Evolutionary conservation across 2,888 invertebrate genomes (phyloP).

Genomic region (Athalia cordata): DNA sequence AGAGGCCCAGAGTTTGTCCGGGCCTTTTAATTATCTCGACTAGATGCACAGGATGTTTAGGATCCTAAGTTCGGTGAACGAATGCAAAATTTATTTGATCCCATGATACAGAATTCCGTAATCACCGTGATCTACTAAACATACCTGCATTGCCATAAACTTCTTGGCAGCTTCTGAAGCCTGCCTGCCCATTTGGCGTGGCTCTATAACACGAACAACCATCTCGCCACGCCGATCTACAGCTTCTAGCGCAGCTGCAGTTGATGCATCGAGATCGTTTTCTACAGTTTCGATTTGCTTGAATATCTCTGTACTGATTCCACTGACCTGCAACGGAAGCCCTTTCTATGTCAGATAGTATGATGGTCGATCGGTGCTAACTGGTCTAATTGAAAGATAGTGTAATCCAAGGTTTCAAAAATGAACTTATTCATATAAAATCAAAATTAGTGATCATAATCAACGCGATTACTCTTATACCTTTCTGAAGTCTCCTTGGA

Average conservation of each 20-base stretch:
- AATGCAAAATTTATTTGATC: too few relatives aligned
- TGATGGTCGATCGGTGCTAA: slow-evolving; percentile 16
- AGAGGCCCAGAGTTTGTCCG: slow-evolving; percentile 97
- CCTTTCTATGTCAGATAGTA: slow-evolving; percentile 58
- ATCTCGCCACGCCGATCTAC: slow-evolving; percentile 96
- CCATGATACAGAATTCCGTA: too few relatives aligned
- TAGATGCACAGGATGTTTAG: slow-evolving; percentile 88
- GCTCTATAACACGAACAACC: slow-evolving; percentile 93
- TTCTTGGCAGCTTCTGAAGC: slow-evolving; percentile 92
- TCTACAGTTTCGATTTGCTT: slow-evolving; percentile 97
- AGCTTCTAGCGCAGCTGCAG: slow-evolving; percentile 93
- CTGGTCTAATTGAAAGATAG: slow-evolving; percentile 4
- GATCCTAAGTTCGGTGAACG: slow-evolving; percentile 75
- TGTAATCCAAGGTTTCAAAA: background rate
- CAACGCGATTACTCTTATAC: slow-evolving; percentile 68
- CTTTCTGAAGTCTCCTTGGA: slow-evolving; percentile 96
- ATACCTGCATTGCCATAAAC: slow-evolving; percentile 86
- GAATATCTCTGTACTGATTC: slow-evolving; percentile 97
- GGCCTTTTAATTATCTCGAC: slow-evolving; percentile 99
- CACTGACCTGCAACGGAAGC: slow-evolving; percentile 85
- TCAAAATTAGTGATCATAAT: background rate
- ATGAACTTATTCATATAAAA: background rate
- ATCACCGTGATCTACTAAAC: background rate
- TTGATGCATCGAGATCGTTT: slow-evolving; percentile 95
- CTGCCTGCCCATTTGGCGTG: slow-evolving; percentile 90